These are phyloP conservation scores for Marcusenius ussheri DNA, from an alignment of 2,113 vertebrate species.

Conservation along the genomic window DNA sequence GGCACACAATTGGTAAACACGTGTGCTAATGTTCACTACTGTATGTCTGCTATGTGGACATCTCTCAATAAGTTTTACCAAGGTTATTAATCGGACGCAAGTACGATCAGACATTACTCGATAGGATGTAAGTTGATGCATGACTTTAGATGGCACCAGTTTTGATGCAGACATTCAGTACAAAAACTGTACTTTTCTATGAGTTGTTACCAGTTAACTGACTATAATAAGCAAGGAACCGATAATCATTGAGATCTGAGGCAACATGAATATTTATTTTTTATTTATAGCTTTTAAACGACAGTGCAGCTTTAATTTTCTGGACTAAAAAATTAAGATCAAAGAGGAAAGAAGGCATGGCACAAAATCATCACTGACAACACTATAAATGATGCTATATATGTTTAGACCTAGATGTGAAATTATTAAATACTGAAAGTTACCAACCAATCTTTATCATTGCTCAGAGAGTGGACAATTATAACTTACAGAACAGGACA, in stretches of 20 bases:
- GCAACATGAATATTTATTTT: background rate
- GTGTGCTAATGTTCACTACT: background rate
- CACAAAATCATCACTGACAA: background rate
- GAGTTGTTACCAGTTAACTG: background rate
- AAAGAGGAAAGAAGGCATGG: background rate
- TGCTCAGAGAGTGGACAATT: background rate
- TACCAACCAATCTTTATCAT: background rate
- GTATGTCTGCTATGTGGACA: background rate
- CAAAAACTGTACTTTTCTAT: background rate
- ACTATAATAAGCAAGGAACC: background rate
- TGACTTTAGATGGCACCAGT: background rate
- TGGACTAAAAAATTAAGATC: background rate
- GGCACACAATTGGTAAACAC: background rate
- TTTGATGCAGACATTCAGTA: background rate
- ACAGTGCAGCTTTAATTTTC: background rate
- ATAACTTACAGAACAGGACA: background rate
- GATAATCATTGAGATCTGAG: background rate
- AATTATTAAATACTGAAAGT: background rate
- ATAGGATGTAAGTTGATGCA: background rate
- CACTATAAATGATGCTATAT: background rate
- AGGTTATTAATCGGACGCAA: background rate
- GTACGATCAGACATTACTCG: background rate
- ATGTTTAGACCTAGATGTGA: background rate
- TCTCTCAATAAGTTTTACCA: background rate
- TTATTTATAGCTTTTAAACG: background rate